Evolutionary conservation across 2,888 invertebrate genomes (phyloP).

Genomic region (Drosophila limbata): DNA sequence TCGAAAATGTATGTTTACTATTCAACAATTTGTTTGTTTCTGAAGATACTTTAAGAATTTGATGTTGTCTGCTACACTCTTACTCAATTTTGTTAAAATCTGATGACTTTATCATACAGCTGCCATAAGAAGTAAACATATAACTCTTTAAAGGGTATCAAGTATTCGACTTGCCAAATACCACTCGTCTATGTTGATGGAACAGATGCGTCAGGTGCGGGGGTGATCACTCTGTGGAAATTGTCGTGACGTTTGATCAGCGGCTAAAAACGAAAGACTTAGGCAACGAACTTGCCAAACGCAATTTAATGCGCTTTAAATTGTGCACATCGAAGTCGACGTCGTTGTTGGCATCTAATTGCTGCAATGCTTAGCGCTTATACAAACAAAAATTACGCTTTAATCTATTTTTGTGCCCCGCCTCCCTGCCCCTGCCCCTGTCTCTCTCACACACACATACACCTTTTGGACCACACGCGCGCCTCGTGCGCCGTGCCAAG

Average conservation of each 20-base stretch:
- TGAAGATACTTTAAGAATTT: neutral
- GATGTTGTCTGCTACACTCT: neutral
- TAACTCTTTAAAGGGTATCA: neutral
- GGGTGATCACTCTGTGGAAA: constrained; percentile 27
- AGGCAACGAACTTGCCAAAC: constrained; percentile 71
- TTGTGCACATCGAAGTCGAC: constrained; percentile 49
- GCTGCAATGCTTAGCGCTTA: constrained; percentile 74
- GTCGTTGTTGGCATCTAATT: constrained; percentile 55
- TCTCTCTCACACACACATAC: constrained; percentile 29
- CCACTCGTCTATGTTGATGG: neutral
- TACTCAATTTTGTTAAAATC: neutral
- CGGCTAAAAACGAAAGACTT: constrained; percentile 64
- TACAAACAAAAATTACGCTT: constrained; percentile 82
- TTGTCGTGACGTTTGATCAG: neutral
- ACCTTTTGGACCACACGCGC: constrained; percentile 57
- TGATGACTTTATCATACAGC: neutral
- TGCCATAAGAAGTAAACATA: no score
- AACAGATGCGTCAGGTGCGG: constrained; percentile 39
- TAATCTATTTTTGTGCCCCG: constrained; percentile 75
- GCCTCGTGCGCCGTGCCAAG: constrained; percentile 66
- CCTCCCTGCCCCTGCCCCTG: constrained; percentile 26
- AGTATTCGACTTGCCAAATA: neutral
- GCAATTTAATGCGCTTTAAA: constrained; percentile 78
- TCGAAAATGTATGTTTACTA: no score
- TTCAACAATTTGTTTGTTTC: no score